phyloP scores from a whole-genome alignment of 2,113 vertebrate genomes.

The Equus quagga region DNA sequence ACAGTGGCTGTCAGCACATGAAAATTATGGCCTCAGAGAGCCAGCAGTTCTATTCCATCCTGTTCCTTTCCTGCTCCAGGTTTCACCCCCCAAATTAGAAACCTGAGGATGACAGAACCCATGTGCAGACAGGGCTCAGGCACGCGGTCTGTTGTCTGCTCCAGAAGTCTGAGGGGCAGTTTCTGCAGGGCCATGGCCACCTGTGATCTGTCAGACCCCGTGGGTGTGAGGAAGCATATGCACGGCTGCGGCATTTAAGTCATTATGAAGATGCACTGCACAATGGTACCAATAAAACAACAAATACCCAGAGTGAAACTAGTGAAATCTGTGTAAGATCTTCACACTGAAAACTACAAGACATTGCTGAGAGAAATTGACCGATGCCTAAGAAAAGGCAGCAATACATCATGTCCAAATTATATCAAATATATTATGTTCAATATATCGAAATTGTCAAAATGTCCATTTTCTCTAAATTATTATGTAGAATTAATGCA shows the following conservation, averaged over 20 bases:
- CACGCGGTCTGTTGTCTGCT: rapidly evolving
- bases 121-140: rapidly evolving
- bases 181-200: background rate
- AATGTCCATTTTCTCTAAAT: background rate
- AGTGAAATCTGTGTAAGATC: background rate
- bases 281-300: background rate
- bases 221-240: rapidly evolving
- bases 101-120: rapidly evolving
- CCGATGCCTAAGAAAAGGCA: background rate
- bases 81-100: background rate
- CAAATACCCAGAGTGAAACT: background rate
- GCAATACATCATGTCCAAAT: rapidly evolving
- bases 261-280: background rate
- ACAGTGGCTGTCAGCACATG: slow-evolving; percentile 30
- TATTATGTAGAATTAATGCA: background rate
- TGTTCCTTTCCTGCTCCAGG: background rate
- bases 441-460: background rate
- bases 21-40: background rate
- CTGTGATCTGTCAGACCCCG: rapidly evolving
- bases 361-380: background rate
- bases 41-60: background rate
- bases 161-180: background rate
- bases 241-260: rapidly evolving
- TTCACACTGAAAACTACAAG: background rate
- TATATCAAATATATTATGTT: background rate